Base-by-base conservation (phyloP, 2,113 vertebrate genomes). In the Sinosuthora webbiana region DNA sequence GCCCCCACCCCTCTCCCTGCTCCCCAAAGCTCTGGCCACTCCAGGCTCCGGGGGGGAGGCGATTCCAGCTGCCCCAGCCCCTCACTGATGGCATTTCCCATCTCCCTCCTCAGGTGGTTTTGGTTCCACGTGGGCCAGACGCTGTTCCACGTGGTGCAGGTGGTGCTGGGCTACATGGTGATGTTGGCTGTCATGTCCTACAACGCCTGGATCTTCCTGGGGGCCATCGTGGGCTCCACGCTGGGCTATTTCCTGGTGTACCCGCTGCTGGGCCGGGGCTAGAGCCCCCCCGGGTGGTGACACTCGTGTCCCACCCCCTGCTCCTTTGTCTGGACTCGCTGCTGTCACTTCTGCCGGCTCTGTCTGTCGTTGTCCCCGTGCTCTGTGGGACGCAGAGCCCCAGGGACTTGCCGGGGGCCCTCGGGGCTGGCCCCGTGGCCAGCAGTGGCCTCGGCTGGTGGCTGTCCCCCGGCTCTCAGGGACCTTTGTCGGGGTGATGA, bases 111-210 rank as follows among this genome's bases (percentile, higher is more conserved):
- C 78, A 99, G 98, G 97, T 98, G 98, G 97, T 96, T 98, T 59
- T 33, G 96, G 76, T 97, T 97, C 94, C 99, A 99, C 22, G 50
- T 97, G 0, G 83, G 96, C 49, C 98, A 99, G 98, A 98, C 99
- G 0, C 78, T 97, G 56, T 96, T 99, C 81, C 99, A 99, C 37
- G 65, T 99, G 20, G 22, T 97, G 79, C 99, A 99, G 96, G 99
- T 99, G 97, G 95, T 98, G 64, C 97, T 99, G 45, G 98, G 99
- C 92, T 99, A 99, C 97, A 97, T 98, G 97, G 93, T 99, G 93
- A 99, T 99, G 99, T 88, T 99, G 92, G 99, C 98, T 1, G 98
- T 99, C 57, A 99, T 99, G 99, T 98, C 99, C 91, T 99, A 99
- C 98, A 99, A 99, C 20, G 94, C 97, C 49, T 99, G 99, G 99